Evolutionary conservation across 2,888 invertebrate species (phyloP).

Genomic region (Vesta saturnalis): DNA sequence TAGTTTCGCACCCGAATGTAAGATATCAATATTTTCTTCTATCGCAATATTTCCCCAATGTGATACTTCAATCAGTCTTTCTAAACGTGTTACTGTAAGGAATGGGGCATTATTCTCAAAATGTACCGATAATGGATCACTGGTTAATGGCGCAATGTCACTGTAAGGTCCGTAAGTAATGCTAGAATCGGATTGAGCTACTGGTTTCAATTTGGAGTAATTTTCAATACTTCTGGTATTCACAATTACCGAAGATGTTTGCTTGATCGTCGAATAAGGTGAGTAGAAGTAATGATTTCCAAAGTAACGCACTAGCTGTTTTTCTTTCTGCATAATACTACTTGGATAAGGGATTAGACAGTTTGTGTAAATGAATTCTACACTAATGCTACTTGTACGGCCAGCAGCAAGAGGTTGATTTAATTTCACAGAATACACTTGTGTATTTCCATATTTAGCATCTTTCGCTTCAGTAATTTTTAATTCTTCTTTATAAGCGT

Average conservation of each 20-base stretch:
- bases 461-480: slow-evolving; percentile 55
- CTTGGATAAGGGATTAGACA: slow-evolving; percentile 85
- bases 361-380: slow-evolving; percentile 82
- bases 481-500: slow-evolving; percentile 69
- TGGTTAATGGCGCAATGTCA: slow-evolving; percentile 70
- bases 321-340: slow-evolving; percentile 91
- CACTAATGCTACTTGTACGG: slow-evolving; percentile 67
- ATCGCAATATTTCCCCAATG: slow-evolving; percentile 99
- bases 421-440: slow-evolving; percentile 60
- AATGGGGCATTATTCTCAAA: slow-evolving; percentile 98
- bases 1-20: slow-evolving; percentile 91
- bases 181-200: slow-evolving; percentile 79
- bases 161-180: slow-evolving; percentile 91
- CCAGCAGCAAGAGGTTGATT: slow-evolving; percentile 70
- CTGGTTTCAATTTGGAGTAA: slow-evolving; percentile 85
- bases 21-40: slow-evolving; percentile 91
- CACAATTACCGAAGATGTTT: slow-evolving; percentile 82
- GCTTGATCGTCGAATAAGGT: slow-evolving; percentile 82
- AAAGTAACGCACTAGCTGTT: slow-evolving; percentile 88
- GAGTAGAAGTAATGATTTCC: slow-evolving; percentile 87
- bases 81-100: slow-evolving; percentile 88
- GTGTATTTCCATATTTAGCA: slow-evolving; percentile 61
- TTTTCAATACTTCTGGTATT: slow-evolving; percentile 84
- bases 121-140: slow-evolving; percentile 80
- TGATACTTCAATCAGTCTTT: slow-evolving; percentile 92